These are phyloP conservation scores for Balanococcus diminutus DNA, from an alignment of 2,888 invertebrate species.

Conservation along the genomic window DNA sequence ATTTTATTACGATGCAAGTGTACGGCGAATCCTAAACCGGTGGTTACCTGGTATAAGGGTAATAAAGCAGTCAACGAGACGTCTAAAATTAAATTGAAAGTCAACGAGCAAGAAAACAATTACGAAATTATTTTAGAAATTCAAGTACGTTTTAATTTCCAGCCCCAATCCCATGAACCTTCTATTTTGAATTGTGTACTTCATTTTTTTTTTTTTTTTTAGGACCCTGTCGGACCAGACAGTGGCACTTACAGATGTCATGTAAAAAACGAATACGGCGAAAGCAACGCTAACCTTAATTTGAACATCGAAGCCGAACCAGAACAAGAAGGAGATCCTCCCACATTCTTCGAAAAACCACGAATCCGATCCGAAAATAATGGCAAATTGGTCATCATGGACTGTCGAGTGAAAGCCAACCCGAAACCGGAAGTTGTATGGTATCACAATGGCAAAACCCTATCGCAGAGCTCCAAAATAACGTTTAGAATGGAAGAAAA, in stretches of 20 bases:
- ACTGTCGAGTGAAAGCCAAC: constrained; percentile 82
- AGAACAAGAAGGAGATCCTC: constrained; percentile 91
- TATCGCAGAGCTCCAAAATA: constrained; percentile 82
- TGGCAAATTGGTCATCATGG: constrained; percentile 85
- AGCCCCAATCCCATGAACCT: not conserved
- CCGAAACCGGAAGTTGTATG: constrained; percentile 83
- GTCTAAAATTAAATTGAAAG: constrained; percentile 81
- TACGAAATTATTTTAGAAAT: constrained; percentile 86
- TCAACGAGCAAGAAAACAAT: constrained; percentile 79
- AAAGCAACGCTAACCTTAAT: constrained; percentile 95
- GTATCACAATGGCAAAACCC: constrained; percentile 79
- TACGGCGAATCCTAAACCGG: constrained; percentile 92
- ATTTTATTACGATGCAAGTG: constrained; percentile 97
- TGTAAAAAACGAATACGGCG: constrained; percentile 93
- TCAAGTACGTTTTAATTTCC: constrained; percentile 65
- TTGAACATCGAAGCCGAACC: constrained; percentile 96
- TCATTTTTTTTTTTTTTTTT: constrained; percentile 26
- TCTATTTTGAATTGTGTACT: not conserved
- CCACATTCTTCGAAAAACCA: constrained; percentile 91
- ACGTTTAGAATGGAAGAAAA: constrained; percentile 74
- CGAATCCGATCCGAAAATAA: constrained; percentile 82
- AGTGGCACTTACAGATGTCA: constrained; percentile 92
- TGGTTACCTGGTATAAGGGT: constrained; percentile 93
- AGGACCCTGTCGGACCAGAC: constrained; percentile 82
- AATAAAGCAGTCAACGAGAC: constrained; percentile 83